A percentile compares a stretch with the other conserved stretches of the same genome.
These are phyloP conservation scores for Myotis brandtii DNA, from an alignment of 2,113 vertebrate species.

Conservation along the genomic window DNA sequence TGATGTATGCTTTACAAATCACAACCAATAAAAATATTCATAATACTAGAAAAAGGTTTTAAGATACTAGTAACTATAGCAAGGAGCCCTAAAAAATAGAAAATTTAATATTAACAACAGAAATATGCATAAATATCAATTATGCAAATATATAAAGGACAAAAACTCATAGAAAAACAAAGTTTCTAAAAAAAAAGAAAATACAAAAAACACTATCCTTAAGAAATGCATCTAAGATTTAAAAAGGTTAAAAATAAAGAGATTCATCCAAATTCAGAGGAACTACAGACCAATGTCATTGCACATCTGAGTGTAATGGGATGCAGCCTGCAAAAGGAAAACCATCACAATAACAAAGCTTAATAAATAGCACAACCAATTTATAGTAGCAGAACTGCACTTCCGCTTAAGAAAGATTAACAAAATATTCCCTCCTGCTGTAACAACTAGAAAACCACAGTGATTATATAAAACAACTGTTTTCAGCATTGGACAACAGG, in stretches of 20 bases:
- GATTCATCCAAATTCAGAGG: slow-evolving; percentile 3
- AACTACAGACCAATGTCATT: not conserved
- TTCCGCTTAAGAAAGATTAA: not conserved
- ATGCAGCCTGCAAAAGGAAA: not conserved
- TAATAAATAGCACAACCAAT: not conserved
- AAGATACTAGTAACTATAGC: not conserved
- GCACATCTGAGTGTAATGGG: not conserved
- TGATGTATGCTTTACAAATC: not conserved
- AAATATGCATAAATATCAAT: not conserved
- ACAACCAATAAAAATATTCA: not conserved
- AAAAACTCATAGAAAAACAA: not conserved
- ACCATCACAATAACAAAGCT: not conserved
- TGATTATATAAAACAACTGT: not conserved
- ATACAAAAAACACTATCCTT: not conserved
- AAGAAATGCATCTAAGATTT: not conserved
- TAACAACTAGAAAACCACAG: not conserved
- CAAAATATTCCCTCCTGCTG: not conserved
- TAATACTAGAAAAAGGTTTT: not conserved
- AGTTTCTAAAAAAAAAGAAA: slow-evolving; percentile 8
- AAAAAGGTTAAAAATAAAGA: not conserved
- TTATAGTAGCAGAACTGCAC: not conserved
- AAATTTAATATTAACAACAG: not conserved
- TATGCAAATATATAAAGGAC: not conserved
- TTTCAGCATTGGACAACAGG: not conserved
- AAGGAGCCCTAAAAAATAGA: not conserved